Percentiles rank a stretch among this genome's conserved stretches.
Conservation (phyloP, 2,888 invertebrate species). For the Zygothrica quintamaculata region DNA sequence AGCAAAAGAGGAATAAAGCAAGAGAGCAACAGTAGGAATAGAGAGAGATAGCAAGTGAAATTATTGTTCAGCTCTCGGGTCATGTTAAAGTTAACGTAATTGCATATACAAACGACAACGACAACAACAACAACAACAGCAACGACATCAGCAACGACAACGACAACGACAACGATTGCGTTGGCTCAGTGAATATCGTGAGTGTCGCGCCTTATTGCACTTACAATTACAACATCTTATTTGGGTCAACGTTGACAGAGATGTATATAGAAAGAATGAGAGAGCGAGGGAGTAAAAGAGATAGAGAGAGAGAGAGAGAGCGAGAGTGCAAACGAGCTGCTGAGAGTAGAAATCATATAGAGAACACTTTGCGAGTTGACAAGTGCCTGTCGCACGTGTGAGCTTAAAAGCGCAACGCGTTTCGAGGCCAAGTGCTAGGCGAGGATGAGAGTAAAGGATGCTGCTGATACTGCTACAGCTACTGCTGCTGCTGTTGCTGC, state of each 20-base stretch:
- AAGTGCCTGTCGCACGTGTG: constrained; percentile 68
- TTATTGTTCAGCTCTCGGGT: constrained; percentile 53
- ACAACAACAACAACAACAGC: neutral
- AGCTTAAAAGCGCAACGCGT: constrained; percentile 76
- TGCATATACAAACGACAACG: constrained; percentile 43
- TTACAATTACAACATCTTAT: constrained; percentile 78
- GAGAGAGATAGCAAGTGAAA: constrained; percentile 25
- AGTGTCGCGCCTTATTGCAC: constrained; percentile 69
- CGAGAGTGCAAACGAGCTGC: constrained; percentile 15
- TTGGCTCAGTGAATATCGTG: constrained; percentile 39
- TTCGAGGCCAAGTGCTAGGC: constrained; percentile 76
- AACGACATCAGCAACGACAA: neutral
- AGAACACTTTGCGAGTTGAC: constrained; percentile 48
- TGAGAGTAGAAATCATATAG: constrained; percentile 24
- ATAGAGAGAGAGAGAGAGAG: constrained; percentile 8
- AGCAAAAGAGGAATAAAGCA: constrained; percentile 10
- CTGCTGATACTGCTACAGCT: too few relatives aligned
- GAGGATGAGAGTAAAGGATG: constrained; percentile 46
- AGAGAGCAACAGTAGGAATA: neutral
- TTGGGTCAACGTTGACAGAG: constrained; percentile 69
- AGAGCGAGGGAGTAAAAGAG: neutral
- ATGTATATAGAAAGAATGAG: constrained; percentile 11
- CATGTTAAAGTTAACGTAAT: constrained; percentile 55
- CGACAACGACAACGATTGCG: neutral
- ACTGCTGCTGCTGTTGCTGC: too few relatives aligned